Percentiles rank a stretch among this genome's conserved stretches.
Conservation (phyloP, 2,113 vertebrate species). For the Condylura cristata region DNA sequence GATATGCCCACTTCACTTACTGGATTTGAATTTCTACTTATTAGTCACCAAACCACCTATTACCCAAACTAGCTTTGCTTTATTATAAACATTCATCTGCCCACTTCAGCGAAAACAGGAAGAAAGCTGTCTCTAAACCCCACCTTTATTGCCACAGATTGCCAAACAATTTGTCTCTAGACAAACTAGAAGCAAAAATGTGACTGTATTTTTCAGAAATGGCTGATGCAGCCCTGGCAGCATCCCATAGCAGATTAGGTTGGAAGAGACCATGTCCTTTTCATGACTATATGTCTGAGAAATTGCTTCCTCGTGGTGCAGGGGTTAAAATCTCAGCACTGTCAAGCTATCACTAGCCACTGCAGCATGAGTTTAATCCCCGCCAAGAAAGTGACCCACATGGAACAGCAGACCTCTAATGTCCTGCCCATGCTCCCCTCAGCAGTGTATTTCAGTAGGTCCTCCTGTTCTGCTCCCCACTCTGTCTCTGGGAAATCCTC, state of each 20-base stretch:
- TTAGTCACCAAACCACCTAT: background rate
- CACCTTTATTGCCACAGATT: background rate
- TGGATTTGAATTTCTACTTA: background rate
- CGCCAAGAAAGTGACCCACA: too few species aligned
- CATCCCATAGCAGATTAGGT: background rate
- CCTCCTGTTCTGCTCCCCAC: too few species aligned
- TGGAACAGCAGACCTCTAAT: too few species aligned
- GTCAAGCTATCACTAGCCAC: too few species aligned
- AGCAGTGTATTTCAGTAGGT: too few species aligned
- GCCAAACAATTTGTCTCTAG: background rate
- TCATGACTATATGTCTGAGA: background rate
- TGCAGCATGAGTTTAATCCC: too few species aligned
- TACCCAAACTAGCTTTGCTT: background rate
- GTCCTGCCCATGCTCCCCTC: too few species aligned
- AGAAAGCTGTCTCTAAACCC: background rate
- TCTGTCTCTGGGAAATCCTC: too few species aligned
- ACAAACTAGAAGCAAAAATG: background rate
- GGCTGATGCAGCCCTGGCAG: background rate
- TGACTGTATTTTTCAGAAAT: background rate
- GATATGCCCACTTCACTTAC: background rate
- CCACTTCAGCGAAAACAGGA: background rate
- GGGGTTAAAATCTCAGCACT: too few species aligned
- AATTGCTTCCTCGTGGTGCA: background rate
- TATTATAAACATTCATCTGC: fast-evolving
- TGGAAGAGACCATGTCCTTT: background rate